These are phyloP conservation scores for Dione vanillae DNA, from an alignment of 2,888 invertebrate genomes.

Conservation along the genomic window DNA sequence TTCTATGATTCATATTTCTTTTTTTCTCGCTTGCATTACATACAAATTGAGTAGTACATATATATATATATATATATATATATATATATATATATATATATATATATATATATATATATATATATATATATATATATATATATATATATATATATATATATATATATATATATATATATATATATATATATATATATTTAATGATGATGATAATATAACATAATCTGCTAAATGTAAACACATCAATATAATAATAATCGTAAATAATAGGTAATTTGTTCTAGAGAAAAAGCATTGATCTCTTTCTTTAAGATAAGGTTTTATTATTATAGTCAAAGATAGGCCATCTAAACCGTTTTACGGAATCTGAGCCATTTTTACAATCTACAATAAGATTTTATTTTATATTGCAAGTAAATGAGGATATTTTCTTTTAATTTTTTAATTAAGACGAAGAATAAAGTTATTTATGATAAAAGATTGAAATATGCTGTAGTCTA, in stretches of 20 bases:
- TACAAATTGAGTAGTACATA: no score
- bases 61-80: no score
- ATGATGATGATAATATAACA: no score
- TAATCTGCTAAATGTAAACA: no score
- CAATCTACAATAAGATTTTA: not conserved
- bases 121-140: no score
- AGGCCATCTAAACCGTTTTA: not conserved
- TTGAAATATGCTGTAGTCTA: not conserved
- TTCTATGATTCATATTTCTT: slow-evolving; percentile 1
- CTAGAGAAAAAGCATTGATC: not conserved
- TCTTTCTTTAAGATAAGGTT: not conserved
- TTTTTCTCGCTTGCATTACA: not conserved
- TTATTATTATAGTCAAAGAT: slow-evolving; percentile 2
- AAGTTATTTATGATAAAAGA: not conserved
- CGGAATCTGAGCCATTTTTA: not conserved
- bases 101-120: no score
- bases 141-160: no score
- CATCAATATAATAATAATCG: no score
- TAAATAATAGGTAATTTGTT: not conserved
- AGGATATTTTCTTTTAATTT: not conserved
- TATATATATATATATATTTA: no score
- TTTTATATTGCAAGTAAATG: slow-evolving; percentile 1
- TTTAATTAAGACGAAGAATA: no score
- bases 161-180: no score
- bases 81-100: no score